Percentiles rank a stretch among this genome's conserved stretches.
Conservation (phyloP, 2,797 vertebrate genomes). For the Taenioides sp. region DNA sequence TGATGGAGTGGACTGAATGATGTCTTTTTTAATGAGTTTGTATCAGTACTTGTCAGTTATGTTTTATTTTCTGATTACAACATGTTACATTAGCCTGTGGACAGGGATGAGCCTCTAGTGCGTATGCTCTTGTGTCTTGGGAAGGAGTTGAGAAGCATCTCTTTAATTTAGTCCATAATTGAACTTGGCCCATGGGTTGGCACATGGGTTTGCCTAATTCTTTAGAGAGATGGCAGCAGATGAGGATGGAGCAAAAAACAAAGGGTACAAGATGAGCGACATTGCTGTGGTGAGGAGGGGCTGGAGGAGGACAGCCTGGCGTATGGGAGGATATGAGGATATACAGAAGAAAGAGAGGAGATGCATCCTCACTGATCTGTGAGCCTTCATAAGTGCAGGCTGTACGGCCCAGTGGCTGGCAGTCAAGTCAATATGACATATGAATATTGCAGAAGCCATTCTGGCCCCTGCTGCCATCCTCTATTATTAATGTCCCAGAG, state of each 20-base stretch:
- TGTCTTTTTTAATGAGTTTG: slow-evolving; percentile 30
- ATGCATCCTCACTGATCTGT: slow-evolving; percentile 65
- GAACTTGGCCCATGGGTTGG: slow-evolving; percentile 72
- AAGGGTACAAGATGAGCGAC: slow-evolving; percentile 28
- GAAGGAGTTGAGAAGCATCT: slow-evolving; percentile 58
- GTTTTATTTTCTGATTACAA: slow-evolving; percentile 12
- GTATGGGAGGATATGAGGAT: slow-evolving; percentile 37
- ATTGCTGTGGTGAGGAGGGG: slow-evolving; percentile 17
- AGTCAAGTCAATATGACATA: slow-evolving; percentile 82
- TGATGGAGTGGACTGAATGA: slow-evolving; percentile 9
- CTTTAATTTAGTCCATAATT: slow-evolving; percentile 71
- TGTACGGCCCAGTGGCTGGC: slow-evolving; percentile 68
- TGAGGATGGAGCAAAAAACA: slow-evolving; percentile 49
- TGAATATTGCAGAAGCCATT: slow-evolving; percentile 83
- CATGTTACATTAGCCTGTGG: slow-evolving; percentile 15
- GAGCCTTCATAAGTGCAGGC: slow-evolving; percentile 66
- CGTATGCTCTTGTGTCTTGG: slow-evolving; percentile 47
- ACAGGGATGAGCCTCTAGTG: slow-evolving; percentile 19
- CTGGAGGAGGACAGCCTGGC: slow-evolving; percentile 27
- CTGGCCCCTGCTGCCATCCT: slow-evolving; percentile 82
- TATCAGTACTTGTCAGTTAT: slow-evolving; percentile 9
- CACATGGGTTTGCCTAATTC: slow-evolving; percentile 60
- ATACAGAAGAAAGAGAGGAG: slow-evolving; percentile 23
- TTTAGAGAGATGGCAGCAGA: slow-evolving; percentile 58
- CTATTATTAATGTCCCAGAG: slow-evolving; percentile 86